phyloP scores from a whole-genome alignment of 2,113 vertebrate species.

The Mobula hypostoma region DNA sequence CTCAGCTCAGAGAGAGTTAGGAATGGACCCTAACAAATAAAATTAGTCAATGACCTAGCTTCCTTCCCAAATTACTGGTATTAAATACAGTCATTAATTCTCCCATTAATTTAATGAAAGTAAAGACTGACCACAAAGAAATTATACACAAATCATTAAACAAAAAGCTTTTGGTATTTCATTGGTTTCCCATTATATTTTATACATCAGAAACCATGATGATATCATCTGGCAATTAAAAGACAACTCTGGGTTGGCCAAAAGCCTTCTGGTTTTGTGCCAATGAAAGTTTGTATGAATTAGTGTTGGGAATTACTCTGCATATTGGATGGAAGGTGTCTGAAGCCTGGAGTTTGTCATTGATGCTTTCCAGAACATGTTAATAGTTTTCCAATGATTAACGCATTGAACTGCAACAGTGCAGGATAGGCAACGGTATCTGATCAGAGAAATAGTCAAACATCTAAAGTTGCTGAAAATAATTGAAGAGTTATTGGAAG shows the following conservation, averaged over 20 bases:
- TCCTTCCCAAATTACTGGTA: too few relatives aligned
- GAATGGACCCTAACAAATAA: too few relatives aligned
- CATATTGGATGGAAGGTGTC: background rate
- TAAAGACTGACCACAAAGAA: background rate
- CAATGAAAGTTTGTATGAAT: constrained; percentile 2
- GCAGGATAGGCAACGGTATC: background rate
- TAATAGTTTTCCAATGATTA: background rate
- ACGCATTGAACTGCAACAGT: background rate
- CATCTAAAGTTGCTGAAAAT: background rate
- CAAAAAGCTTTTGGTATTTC: background rate
- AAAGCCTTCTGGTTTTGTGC: background rate
- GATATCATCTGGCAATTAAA: background rate
- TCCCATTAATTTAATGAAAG: background rate
- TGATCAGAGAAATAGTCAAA: background rate
- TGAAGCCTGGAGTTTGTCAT: constrained; percentile 13
- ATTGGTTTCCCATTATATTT: background rate
- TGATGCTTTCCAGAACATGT: background rate
- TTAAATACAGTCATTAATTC: too few relatives aligned
- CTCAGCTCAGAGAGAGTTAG: too few relatives aligned
- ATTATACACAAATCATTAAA: background rate
- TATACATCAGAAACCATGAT: background rate
- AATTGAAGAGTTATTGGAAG: background rate
- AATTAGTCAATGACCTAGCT: too few relatives aligned
- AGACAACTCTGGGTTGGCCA: background rate
- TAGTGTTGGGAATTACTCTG: background rate